Evolutionary conservation across 2,888 invertebrate genomes (phyloP), one percentile per base, ranked within the genome.

Genomic region (Ormyrus pomaceus): DNA sequence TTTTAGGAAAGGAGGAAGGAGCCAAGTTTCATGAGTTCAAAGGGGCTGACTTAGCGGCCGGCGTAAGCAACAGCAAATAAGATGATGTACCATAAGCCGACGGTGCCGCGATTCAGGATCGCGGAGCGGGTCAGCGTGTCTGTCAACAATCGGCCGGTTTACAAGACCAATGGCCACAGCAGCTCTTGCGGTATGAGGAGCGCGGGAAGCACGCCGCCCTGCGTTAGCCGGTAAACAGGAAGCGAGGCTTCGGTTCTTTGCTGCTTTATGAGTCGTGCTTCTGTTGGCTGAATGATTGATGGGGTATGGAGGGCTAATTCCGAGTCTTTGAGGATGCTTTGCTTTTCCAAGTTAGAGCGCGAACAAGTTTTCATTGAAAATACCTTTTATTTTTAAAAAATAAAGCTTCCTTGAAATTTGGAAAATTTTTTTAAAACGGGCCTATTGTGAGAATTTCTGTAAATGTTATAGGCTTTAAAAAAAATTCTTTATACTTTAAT

Each of bases 61-160:
- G 19, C 34, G 34, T 34, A 34, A 3, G 56, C 5, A 34, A 51
- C 13, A 19, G 48, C 34, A 48, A 61, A 13, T 9, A 34, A 69
- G 66, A 90, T 90, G 90, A 89, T 91, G 86, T 91, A 91, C 83
- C 90, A 90, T 78, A 91, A 91, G 79, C 90, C 90, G 34, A 91
- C 90, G 68, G 87, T 88, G 71, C 90, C 90, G 81, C 88, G 90
- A 64, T 91, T 91, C 83, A 87, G 90, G 59, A 91, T 90, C 83
- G 89, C 90, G 10, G 90, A 91, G 80, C 86, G 90, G 74, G 87
- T 91, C 81, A 89, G 90, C 85, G 87, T 88, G 75, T 86, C 89
- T 58, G 88, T 88, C 46, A 89, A 88, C 83, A 89, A 87, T 88
- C 89, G 88, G 70, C 89, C 89, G 82, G 85, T 86, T 84, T 89